These are phyloP conservation scores for Aix galericulata DNA, from an alignment of 2,113 vertebrate genomes.

Conservation along the genomic window DNA sequence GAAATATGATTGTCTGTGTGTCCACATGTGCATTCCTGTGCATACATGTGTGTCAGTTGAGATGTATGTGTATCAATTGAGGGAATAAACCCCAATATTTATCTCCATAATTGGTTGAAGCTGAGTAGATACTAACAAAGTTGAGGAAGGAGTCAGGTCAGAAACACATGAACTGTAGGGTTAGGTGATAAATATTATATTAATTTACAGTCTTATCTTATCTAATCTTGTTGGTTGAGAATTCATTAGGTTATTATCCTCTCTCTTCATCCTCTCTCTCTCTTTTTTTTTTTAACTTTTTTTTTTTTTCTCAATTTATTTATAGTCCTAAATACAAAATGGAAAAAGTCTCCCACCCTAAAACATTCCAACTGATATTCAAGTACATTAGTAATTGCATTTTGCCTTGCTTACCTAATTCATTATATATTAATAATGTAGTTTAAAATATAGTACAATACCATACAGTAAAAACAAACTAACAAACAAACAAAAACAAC, in stretches of 20 bases:
- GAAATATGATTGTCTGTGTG: neutral
- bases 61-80: neutral
- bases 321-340: neutral
- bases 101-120: neutral
- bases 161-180: neutral
- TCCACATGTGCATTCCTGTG: fast-evolving
- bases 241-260: neutral
- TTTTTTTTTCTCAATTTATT: neutral
- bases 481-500: too few species aligned
- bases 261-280: too few species aligned
- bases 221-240: neutral
- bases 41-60: neutral
- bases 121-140: neutral
- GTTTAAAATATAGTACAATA: neutral
- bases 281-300: too few species aligned
- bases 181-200: neutral
- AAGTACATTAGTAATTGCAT: neutral
- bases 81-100: neutral
- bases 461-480: neutral
- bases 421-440: neutral
- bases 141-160: neutral
- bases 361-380: neutral
- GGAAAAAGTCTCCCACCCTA: neutral
- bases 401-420: neutral
- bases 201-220: neutral